Conservation (phyloP, 2,797 vertebrate species). For the Argentina silus region DNA sequence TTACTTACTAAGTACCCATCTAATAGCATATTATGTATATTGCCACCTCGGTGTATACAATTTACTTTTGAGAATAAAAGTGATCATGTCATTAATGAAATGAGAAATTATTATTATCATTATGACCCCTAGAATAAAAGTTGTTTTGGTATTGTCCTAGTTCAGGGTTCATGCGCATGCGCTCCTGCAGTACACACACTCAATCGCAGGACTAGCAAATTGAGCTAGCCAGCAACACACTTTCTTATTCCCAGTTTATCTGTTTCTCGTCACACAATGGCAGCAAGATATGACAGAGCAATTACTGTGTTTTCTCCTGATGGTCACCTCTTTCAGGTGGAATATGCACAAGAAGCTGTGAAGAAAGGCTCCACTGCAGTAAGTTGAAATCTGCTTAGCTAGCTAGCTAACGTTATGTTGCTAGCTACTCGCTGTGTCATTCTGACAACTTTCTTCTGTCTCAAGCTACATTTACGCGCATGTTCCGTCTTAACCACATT, state of each 20-base stretch:
- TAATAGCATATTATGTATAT: no score
- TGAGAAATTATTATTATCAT: no score
- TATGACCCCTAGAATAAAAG: no score
- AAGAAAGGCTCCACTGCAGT: slow-evolving; percentile 91
- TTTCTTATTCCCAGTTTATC: slow-evolving; percentile 30
- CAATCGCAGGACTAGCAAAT: neutral
- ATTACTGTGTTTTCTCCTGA: slow-evolving; percentile 91
- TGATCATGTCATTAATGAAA: no score
- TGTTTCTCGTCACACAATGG: slow-evolving; percentile 68
- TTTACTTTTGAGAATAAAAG: no score
- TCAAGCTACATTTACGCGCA: neutral
- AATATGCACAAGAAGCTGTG: slow-evolving; percentile 90
- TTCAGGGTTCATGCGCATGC: slow-evolving; percentile 68
- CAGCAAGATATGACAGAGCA: slow-evolving; percentile 87
- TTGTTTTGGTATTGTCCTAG: slow-evolving; percentile 25
- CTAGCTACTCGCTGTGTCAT: slow-evolving; percentile 67
- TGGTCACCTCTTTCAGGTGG: slow-evolving; percentile 90
- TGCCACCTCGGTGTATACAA: no score
- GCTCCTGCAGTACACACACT: slow-evolving; percentile 21
- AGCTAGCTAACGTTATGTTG: slow-evolving; percentile 28
- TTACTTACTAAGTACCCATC: no score
- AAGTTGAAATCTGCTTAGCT: slow-evolving; percentile 58
- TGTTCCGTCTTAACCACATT: neutral
- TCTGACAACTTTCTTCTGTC: slow-evolving; percentile 49
- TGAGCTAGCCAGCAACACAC: slow-evolving; percentile 65